Base-by-base conservation (phyloP, 2,797 vertebrate species). In the Gallinago nigripennis region DNA sequence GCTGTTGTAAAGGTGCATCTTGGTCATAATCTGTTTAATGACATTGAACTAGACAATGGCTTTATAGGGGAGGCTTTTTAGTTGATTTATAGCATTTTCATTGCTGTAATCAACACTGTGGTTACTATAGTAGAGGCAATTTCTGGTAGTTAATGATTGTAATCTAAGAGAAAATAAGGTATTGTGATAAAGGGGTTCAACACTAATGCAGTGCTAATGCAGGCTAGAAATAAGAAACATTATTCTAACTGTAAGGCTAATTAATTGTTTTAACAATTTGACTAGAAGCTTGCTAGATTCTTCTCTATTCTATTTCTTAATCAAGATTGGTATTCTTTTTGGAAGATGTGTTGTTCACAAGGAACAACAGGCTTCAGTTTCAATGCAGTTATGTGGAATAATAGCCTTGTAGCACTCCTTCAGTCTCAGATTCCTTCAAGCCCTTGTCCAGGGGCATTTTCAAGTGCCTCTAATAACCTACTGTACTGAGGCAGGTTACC, bases 81-180 rank as follows among this genome's bases (percentile, higher is more conserved):
- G 48, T 60, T 88, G 41, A 69, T 86, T 75, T 86, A n/a, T 72
- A 64, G 30, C 16, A 57, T 72, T 84, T 86, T 65, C 45, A n/a
- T 66, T 79, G 69, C 56, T 92, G 33, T 79, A 56, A 57, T 94
- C 80, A 86, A 45, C 69, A 81, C 46, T 56, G 24, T 75, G 27
- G 27, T n/a, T 85, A 4, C 84, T 82, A 51, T 80, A 85, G 24
- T 20, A 54, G 30, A 73, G 25, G 31, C 54, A 79, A 37, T 91
- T 92, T 91, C 75, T 82, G 41, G 43, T 84, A 79, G 82, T n/a
- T 91, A 92, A 84, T 92, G 69, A 71, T 37, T 72, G 28, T 82
- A 89, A 82, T 93, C 80, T 92, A 82, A 82, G 46, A 61, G 54
- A 89, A 94, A 66, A 82, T 69, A 53, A 65, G 46, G 12, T 51